phyloP scores from a whole-genome alignment of 1,140 invertebrate genomes.

The Drosophila prosaltans region DNA sequence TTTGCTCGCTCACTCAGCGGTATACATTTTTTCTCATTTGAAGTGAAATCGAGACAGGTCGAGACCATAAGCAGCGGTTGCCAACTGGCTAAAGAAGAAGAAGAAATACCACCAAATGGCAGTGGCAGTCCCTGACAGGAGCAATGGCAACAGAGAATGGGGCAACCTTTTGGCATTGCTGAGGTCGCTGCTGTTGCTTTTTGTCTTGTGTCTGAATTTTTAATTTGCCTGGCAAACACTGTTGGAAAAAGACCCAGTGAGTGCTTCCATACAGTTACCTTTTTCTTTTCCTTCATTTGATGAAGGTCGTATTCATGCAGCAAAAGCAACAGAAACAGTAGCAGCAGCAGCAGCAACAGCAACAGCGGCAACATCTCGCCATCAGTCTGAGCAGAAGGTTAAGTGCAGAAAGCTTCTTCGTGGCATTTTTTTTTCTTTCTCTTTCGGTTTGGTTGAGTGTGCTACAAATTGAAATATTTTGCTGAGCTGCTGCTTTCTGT shows the following conservation, averaged over 20 bases:
- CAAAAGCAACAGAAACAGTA: conserved; percentile 25
- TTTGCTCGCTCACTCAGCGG: conserved; percentile 51
- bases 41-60: conserved; percentile 78
- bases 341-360: conserved; percentile 27
- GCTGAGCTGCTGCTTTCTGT: conserved; percentile 22
- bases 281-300: conserved; percentile 57
- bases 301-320: conserved; percentile 50
- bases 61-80: conserved; percentile 67
- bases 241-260: conserved; percentile 29
- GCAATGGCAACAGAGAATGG: not conserved
- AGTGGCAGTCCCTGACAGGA: not conserved
- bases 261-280: conserved; percentile 15
- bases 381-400: conserved; percentile 65
- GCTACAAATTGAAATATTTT: conserved; percentile 78
- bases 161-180: conserved; percentile 42
- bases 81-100: conserved; percentile 15
- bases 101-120: too few species aligned
- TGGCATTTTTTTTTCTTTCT: conserved; percentile 28
- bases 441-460: conserved; percentile 49
- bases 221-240: conserved; percentile 75
- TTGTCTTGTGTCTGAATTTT: conserved; percentile 74
- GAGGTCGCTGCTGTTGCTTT: conserved; percentile 48
- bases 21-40: conserved; percentile 63
- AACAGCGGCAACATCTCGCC: conserved; percentile 33
- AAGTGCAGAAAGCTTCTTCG: conserved; percentile 59